Percentiles rank a stretch among this genome's conserved stretches.
Conservation (phyloP, 2,113 vertebrate genomes). For the Dasyurus viverrinus region DNA sequence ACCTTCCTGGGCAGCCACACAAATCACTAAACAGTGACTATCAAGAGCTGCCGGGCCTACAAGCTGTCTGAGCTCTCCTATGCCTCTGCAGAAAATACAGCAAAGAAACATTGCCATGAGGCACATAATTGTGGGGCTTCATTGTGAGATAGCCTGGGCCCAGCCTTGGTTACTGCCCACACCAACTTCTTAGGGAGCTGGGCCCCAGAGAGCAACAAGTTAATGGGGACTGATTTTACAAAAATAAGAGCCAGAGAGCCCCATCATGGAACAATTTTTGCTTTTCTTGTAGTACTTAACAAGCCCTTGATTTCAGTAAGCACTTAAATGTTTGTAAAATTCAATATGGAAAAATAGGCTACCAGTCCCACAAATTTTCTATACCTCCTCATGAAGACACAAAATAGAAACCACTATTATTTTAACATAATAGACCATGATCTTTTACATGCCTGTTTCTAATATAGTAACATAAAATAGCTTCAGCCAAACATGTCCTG, state of each 20-base stretch:
- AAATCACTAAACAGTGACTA: background rate
- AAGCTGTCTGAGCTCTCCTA: background rate
- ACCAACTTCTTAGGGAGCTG: background rate
- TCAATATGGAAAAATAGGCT: background rate
- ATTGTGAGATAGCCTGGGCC: background rate
- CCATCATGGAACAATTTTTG: background rate
- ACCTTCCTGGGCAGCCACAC: background rate
- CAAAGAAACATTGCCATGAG: background rate
- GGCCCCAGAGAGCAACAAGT: background rate
- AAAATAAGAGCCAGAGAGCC: background rate
- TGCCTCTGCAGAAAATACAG: background rate
- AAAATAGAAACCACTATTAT: background rate
- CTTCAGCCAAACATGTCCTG: background rate
- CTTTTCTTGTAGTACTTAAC: background rate
- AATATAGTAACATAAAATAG: background rate
- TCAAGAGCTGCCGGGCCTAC: background rate
- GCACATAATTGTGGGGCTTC: background rate
- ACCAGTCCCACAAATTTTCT: background rate
- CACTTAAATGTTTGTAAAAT: background rate
- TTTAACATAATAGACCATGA: background rate
- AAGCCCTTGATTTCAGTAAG: background rate
- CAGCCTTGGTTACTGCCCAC: background rate
- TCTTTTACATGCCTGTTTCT: background rate
- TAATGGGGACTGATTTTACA: background rate
- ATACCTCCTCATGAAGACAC: background rate